Evolutionary conservation across 2,888 invertebrate genomes (phyloP).

Genomic region (Orthosia cruda): DNA sequence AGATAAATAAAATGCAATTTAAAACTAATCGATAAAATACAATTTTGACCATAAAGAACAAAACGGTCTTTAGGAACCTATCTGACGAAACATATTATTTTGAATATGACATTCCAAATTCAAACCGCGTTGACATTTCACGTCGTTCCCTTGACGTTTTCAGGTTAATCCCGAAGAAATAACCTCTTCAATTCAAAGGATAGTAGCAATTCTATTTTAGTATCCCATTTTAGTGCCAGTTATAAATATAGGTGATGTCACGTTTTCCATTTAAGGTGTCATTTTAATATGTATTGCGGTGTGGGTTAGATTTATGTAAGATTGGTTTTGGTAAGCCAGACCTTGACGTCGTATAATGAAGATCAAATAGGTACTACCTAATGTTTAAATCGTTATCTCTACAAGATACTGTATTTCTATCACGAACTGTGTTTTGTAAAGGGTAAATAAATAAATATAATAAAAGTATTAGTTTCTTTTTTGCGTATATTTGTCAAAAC

Average conservation of each 20-base stretch:
- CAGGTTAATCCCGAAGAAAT: constrained; percentile 33
- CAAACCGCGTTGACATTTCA: constrained; percentile 52
- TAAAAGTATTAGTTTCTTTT: no score
- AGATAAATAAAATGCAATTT: constrained; percentile 36
- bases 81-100: not conserved
- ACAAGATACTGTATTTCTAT: not conserved
- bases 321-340: not conserved
- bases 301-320: constrained; percentile 25
- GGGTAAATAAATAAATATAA: not conserved
- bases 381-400: constrained; percentile 12
- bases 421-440: not conserved
- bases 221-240: constrained; percentile 11
- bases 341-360: not conserved
- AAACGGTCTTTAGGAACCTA: not conserved
- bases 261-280: constrained; percentile 32
- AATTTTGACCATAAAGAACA: not conserved
- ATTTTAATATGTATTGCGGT: constrained; percentile 29
- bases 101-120: constrained; percentile 25
- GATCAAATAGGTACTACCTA: constrained; percentile 3
- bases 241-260: constrained; percentile 23
- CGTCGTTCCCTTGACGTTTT: constrained; percentile 1
- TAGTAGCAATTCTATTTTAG: constrained; percentile 41
- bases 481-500: no score
- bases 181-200: constrained; percentile 19
- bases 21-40: not conserved